Base-by-base conservation (phyloP, 2,888 invertebrate genomes). In the Tromatobia lineatoria region DNA sequence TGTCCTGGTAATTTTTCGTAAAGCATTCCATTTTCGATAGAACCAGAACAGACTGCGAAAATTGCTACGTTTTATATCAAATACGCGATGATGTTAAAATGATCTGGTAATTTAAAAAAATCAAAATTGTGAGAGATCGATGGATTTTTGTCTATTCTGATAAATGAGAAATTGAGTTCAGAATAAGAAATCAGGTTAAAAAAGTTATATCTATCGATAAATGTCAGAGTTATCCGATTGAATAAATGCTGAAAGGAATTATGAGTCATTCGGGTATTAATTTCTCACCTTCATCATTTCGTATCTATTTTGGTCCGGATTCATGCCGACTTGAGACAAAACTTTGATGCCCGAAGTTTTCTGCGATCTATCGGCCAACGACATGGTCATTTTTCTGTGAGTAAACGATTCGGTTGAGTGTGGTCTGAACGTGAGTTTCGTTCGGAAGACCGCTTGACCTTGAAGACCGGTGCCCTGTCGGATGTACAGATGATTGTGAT, bases 401-500 rank as follows among this genome's bases (percentile, higher is more conserved):
- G 99, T 99, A 94, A 99, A 99, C 25, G 99, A 99, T 93, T 99
- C 99, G 0, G 99, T 99, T 0, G 99, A 99, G 93, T 99, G 99
- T 0, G 99, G 99, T 59, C 99, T 95, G 96, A 99, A 99, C 1
- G 98, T 98, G 0, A 99, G 95, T 94, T 99, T 99, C 0, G 99
- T 99, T 54, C 98, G 96, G 95, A 99, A 99, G 42, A 99, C 98
- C 0, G 99, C 98, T 94, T 99, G 99, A 0, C 99, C 99, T 91
- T 99, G 99, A 1, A 99, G 95, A 95, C 99, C 99, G 0, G 99
- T 99, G 54, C 99, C 99, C 95, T 99, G 99, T 0, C 99, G 96
- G 84, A 99, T 98, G 94, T 99, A 99, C 87, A 99, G 95, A 93
- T 99, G 99, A 94, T 99, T 99, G 95, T 99, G 98, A 93, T 99